These are phyloP conservation scores for Arctia plantaginis DNA, from an alignment of 2,888 invertebrate genomes.

Conservation along the genomic window DNA sequence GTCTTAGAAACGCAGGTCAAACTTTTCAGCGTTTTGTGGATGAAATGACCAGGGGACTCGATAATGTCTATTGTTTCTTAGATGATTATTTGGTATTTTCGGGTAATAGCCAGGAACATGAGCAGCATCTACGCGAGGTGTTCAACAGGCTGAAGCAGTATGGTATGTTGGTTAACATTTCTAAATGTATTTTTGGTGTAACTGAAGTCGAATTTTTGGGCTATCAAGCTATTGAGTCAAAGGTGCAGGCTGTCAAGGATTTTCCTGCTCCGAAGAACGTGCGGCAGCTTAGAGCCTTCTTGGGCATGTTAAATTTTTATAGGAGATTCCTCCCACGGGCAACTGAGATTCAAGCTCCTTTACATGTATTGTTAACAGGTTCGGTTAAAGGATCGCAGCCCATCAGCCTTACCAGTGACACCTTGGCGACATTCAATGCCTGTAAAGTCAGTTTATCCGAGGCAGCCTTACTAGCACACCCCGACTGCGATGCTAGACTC, in stretches of 20 bases:
- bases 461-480: constrained; percentile 2
- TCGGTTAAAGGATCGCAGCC: constrained; percentile 2
- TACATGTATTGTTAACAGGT: constrained; percentile 1
- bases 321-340: constrained; percentile 9
- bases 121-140: neutral
- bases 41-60: neutral
- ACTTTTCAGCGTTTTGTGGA: too few relatives aligned
- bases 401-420: neutral
- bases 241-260: neutral
- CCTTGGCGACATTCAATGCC: neutral
- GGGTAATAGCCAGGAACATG: neutral
- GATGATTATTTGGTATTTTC: constrained; percentile 3
- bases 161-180: neutral
- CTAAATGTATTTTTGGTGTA: constrained; percentile 8
- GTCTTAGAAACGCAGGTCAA: too few relatives aligned
- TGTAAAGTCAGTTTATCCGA: neutral
- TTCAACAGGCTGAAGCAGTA: neutral
- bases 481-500: neutral
- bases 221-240: neutral
- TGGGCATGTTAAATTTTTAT: too few relatives aligned
- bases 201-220: neutral
- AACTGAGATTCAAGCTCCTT: constrained; percentile 6
- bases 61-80: neutral
- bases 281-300: constrained; percentile 8
- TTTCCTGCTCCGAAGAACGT: neutral